Percentiles rank a stretch among this genome's conserved stretches.
Conservation (phyloP, 2,113 vertebrate genomes). For the Lota lota region DNA sequence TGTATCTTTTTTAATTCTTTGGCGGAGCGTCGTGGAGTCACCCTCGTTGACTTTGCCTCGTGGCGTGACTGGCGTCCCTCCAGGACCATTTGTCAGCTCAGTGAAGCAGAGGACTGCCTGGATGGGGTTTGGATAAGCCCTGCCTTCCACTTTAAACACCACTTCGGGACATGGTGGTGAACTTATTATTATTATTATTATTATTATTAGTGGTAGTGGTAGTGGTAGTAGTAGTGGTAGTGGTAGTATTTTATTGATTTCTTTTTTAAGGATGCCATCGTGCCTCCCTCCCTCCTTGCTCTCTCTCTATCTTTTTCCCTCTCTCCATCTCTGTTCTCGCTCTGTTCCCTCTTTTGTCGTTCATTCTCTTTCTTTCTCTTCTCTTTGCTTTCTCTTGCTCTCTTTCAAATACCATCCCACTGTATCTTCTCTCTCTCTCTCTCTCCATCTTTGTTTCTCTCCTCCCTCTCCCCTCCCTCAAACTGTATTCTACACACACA, state of each 20-base stretch:
- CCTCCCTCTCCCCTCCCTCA: too few species aligned
- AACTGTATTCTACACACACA: too few species aligned
- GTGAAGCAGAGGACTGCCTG: conserved; percentile 40
- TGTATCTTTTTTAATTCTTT: too few species aligned
- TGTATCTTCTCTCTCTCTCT: too few species aligned
- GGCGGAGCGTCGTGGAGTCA: too few species aligned
- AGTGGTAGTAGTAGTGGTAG: too few species aligned
- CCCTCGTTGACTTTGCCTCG: too few species aligned
- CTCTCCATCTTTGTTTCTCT: conserved; percentile 17
- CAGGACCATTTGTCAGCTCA: conserved; percentile 69
- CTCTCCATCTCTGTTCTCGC: neutral
- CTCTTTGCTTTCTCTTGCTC: neutral
- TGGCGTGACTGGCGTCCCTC: conserved; percentile 48
- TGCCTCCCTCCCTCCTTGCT: neutral
- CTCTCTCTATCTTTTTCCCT: neutral
- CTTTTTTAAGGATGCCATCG: neutral
- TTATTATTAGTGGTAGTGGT: too few species aligned
- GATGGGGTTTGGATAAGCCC: conserved; percentile 40
- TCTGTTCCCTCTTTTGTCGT: too few species aligned
- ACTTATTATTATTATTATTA: neutral
- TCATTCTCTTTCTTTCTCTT: neutral
- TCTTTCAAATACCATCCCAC: neutral
- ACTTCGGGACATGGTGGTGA: neutral
- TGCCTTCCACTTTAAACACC: conserved; percentile 16
- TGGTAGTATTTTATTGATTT: neutral